These are phyloP conservation scores for Palythoa caribaeorum DNA, from an alignment of 92 coral and sea anemone genomes.

Conservation along the genomic window DNA sequence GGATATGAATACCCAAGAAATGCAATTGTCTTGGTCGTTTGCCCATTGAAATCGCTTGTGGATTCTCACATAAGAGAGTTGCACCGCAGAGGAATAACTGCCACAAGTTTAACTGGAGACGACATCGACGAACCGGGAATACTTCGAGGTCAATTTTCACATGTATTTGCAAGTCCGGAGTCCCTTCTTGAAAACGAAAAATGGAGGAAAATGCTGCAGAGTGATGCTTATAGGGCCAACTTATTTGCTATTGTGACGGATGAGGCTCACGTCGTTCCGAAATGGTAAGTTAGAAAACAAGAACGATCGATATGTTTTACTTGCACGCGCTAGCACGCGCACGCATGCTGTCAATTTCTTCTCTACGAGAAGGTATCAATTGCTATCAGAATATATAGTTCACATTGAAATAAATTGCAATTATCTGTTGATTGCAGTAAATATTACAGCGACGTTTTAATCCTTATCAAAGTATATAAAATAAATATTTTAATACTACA, in stretches of 20 bases:
- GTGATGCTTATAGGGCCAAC: conserved; percentile 52
- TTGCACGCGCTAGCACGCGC: too few species aligned
- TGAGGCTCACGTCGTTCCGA: conserved; percentile 76
- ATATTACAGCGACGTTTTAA: background rate
- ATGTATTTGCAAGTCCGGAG: conserved; percentile 68
- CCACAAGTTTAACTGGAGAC: conserved; percentile 43
- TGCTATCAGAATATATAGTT: background rate
- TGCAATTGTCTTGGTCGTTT: conserved; percentile 65
- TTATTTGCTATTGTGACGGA: conserved; percentile 63
- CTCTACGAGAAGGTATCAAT: background rate
- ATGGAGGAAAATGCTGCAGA: conserved; percentile 64
- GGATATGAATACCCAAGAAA: conserved; percentile 57
- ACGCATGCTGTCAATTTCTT: background rate
- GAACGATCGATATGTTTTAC: background rate
- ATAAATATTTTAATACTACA: too few species aligned
- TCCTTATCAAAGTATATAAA: background rate
- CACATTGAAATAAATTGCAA: background rate
- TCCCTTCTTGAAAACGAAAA: conserved; percentile 61
- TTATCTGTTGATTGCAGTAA: too few species aligned
- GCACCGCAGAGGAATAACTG: conserved; percentile 41
- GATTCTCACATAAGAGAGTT: conserved; percentile 70
- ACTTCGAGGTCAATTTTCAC: conserved; percentile 52
- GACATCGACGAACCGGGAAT: conserved; percentile 54
- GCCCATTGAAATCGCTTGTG: conserved; percentile 65
- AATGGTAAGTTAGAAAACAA: conserved; percentile 45